Evolutionary conservation across 2,797 vertebrate genomes (phyloP).

Genomic region (Chloroceryle amazona): DNA sequence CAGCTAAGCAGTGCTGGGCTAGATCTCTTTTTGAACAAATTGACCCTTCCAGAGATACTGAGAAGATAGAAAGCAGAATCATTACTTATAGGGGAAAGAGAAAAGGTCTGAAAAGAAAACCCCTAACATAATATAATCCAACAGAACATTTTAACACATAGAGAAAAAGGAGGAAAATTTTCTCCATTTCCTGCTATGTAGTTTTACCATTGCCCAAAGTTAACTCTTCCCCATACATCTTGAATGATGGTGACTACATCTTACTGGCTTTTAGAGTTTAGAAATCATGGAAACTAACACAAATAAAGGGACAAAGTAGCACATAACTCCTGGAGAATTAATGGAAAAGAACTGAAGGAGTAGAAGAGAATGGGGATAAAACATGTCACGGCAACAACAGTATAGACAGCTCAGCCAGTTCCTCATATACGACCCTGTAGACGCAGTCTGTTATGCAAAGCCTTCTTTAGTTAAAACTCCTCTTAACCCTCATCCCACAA

Average conservation of each 20-base stretch:
- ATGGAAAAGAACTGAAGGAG: neutral
- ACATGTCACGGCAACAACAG: neutral
- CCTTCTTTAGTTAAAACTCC: neutral
- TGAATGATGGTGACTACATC: neutral
- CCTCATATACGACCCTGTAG: neutral
- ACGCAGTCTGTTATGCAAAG: neutral
- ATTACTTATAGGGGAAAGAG: neutral
- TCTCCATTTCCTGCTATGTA: neutral
- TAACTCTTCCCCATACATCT: neutral
- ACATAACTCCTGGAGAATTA: neutral
- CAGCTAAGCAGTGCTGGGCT: neutral
- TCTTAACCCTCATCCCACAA: neutral
- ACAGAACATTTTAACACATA: neutral
- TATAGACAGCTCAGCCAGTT: neutral
- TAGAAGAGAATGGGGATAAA: neutral
- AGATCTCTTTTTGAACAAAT: neutral
- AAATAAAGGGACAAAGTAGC: neutral
- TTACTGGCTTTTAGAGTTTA: neutral
- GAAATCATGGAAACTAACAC: neutral
- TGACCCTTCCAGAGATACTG: neutral
- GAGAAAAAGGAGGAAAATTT: neutral
- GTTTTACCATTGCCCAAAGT: neutral
- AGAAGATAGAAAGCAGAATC: neutral
- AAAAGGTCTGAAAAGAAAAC: neutral
- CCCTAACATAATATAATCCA: neutral